Conservation (phyloP, 2,888 invertebrate genomes). For the Amiota communis region DNA sequence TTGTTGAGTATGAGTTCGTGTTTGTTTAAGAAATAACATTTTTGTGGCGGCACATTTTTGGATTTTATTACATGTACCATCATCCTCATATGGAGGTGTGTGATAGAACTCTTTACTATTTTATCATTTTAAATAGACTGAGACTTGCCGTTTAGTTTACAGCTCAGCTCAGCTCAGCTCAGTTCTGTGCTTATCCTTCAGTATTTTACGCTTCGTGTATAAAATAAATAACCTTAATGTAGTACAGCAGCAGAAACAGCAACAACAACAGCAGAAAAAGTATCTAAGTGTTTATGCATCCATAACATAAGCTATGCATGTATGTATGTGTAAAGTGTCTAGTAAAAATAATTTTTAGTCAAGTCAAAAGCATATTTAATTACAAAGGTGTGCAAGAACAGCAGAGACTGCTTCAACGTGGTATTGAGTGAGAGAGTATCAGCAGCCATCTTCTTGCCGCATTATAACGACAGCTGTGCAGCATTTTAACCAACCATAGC, state of each 20-base stretch:
- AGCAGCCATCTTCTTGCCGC: neutral
- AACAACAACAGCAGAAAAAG: too few species aligned
- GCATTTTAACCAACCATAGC: neutral
- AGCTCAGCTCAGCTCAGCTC: neutral
- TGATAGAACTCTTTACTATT: constrained; percentile 49
- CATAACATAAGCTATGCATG: too few species aligned
- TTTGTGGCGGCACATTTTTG: constrained; percentile 67
- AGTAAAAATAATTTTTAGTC: constrained; percentile 12
- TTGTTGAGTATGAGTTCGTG: constrained; percentile 42
- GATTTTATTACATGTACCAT: constrained; percentile 63
- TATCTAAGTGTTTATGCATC: too few species aligned
- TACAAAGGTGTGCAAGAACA: constrained; percentile 10
- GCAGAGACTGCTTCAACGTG: neutral
- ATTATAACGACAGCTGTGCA: neutral
- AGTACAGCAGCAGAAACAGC: constrained; percentile 40
- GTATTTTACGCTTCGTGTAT: constrained; percentile 3
- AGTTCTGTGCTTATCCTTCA: neutral
- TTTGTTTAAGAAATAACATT: constrained; percentile 66
- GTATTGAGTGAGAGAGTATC: neutral
- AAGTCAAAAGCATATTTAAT: constrained; percentile 22
- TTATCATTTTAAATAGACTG: constrained; percentile 59
- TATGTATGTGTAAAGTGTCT: neutral
- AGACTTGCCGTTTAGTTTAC: neutral
- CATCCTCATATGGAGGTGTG: constrained; percentile 45
- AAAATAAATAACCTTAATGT: constrained; percentile 65